Percentiles rank a stretch among this genome's conserved stretches.
phyloP scores from a whole-genome alignment of 2,888 invertebrate genomes.

The Caenorhabditis auriculariae region DNA sequence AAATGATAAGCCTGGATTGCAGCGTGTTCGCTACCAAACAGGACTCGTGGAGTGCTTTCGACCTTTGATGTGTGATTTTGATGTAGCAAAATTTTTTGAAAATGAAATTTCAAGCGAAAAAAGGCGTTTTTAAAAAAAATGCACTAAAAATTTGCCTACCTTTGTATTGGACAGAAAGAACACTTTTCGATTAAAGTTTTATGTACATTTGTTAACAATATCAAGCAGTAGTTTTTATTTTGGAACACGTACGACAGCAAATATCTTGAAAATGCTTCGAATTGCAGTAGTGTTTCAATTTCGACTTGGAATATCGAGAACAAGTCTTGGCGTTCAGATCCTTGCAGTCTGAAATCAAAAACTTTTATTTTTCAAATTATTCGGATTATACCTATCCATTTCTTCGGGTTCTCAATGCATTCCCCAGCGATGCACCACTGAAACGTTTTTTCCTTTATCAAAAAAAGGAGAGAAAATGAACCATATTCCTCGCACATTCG shows the following conservation, averaged over 20 bases:
- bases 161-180: too few relatives aligned
- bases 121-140: too few relatives aligned
- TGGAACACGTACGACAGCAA: slow-evolving; percentile 25
- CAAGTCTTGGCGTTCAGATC: slow-evolving; percentile 49
- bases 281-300: slow-evolving; percentile 46
- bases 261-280: slow-evolving; percentile 37
- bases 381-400: slow-evolving; percentile 18
- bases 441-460: slow-evolving; percentile 12
- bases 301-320: slow-evolving; percentile 34
- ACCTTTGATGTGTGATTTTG: too few relatives aligned
- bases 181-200: too few relatives aligned
- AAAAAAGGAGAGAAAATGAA: slow-evolving; percentile 2
- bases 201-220: too few relatives aligned
- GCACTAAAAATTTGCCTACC: too few relatives aligned
- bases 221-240: too few relatives aligned
- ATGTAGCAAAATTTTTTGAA: too few relatives aligned
- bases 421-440: slow-evolving; percentile 57
- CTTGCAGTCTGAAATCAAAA: slow-evolving; percentile 38
- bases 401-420: slow-evolving; percentile 47
- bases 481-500: slow-evolving; percentile 50
- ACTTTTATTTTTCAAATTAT: slow-evolving; percentile 1
- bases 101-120: too few relatives aligned
- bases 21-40: too few relatives aligned
- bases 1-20: too few relatives aligned
- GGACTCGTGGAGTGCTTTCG: too few relatives aligned